Base-by-base conservation (phyloP, 2,888 invertebrate species). In the Cerceris ruficornis region DNA sequence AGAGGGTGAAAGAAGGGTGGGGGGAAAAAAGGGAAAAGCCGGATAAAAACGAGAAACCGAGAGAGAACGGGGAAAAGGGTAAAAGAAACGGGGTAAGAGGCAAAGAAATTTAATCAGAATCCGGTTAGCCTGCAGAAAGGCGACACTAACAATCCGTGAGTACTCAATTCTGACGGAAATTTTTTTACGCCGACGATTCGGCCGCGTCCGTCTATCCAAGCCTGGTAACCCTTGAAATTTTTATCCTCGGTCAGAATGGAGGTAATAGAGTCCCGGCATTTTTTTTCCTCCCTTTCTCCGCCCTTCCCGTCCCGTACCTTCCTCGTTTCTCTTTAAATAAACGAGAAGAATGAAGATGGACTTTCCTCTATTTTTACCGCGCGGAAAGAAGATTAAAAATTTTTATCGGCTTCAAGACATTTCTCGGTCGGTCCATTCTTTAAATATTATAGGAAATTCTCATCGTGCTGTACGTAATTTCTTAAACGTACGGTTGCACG, bases 71-170 rank as follows among this genome's bases (percentile, higher is more conserved):
- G 49, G 52, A 75, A 50, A 59, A 8, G 28, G 28, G 28, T 28
- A 28, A 28, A 28, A 28, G 28, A 28, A 28, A 28, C 28, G 4
- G 28, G 57, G 55, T 57, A 43, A 58, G 58, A 55, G 66, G 60
- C 28, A 59, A 65, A 54, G 60, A 72, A 67, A 69, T 55, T 73
- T 69, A 80, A 80, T 71, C 49, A 76, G 66, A 55, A 69, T 69
- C 60, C 57, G 50, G 54, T 50, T 66, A 65, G 57, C 49, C 15
- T 14, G 49, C 7, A 58, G 55, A 64, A 55, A 58, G 14, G 54
- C 46, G 42, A 50, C 14, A 4, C 13, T 14, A n/a, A 50, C 13
- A 50, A n/a, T 11, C 50, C 2, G 46, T 52, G 6, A 43, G 43
- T 15, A 15, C 46, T 54, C n/a, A 54, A 54, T 74, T 49, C 11